Base-by-base conservation (phyloP, 2,113 vertebrate genomes). In the Fulmarus glacialis region DNA sequence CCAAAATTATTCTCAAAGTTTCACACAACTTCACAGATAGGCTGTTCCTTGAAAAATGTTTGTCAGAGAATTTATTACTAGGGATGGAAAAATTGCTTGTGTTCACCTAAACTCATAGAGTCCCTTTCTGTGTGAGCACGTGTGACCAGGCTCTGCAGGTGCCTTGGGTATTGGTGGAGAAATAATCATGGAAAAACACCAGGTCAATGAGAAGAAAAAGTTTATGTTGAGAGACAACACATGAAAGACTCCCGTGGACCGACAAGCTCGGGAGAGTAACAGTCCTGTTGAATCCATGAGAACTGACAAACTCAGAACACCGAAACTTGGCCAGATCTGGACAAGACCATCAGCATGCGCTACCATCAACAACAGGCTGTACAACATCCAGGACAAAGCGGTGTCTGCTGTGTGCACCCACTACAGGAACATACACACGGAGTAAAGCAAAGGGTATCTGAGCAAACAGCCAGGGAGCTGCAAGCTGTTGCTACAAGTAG, bases 211-310 rank as follows among this genome's bases (percentile, higher is more conserved):
- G 6, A 19, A 34, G 5, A 42, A 36, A 56, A 42, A 14, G 17
- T 14, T 71, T 34, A 8, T 14, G 6, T 10, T 29, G 34, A 71
- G 14, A 56, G 4, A 66, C 19, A 81, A 26, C 9, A 48, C 4
- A 4, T 22, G 12, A n/a, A 47, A 80, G 23, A 34, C 13, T 62
- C 10, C 15, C 2, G 3, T 8, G 23, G 27, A 62, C 36, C 2
- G 4, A 13, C 0, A 0, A 29, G 20, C 42, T 56, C 38, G 12
- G 7, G 24, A 23, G 18, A 62, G 26, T 4, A 34, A 9, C 17
- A 78, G 15, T 32, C 17, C 4, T 20, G 29, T 11, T 70, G 42
- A 56, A 59, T 9, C 43, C 11, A 26, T 20, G 27, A 82, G 29
- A 26, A 30, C 18, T 23, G 18, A 67, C 7, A 50, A 60, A 52